These are phyloP conservation scores for Malurus cyaneus DNA, from an alignment of 2,113 vertebrate genomes.

Conservation along the genomic window DNA sequence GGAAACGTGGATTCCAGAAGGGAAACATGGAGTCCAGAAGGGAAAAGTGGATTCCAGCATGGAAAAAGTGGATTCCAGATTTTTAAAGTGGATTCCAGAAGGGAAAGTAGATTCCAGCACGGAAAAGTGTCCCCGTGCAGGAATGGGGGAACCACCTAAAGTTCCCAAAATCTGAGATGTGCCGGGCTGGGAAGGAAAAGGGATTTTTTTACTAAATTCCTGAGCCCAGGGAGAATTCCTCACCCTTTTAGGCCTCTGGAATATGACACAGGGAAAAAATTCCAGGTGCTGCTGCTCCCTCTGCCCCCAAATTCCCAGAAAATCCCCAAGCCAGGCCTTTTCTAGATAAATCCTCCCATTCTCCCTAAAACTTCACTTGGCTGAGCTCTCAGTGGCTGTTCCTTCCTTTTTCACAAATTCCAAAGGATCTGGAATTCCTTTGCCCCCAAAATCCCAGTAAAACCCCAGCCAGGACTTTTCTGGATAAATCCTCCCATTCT, in stretches of 20 bases:
- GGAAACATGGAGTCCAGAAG: too few relatives aligned
- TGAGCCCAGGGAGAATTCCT: fast-evolving
- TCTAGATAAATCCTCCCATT: not conserved
- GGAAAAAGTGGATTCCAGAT: not conserved
- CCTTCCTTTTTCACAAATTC: not conserved
- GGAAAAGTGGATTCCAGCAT: too few relatives aligned
- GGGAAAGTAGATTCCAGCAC: not conserved
- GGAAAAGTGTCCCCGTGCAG: not conserved
- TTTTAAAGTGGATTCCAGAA: not conserved
- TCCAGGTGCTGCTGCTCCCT: not conserved
- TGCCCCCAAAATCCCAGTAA: not conserved
- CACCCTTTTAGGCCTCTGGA: not conserved
- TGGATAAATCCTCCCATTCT: not conserved
- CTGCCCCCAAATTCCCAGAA: fast-evolving
- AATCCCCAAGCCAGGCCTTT: not conserved
- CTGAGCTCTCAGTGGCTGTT: not conserved
- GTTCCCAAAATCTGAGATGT: fast-evolving
- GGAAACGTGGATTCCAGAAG: too few relatives aligned
- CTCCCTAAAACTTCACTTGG: not conserved
- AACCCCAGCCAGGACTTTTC: too few relatives aligned
- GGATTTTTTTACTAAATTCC: not conserved
- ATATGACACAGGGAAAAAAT: fast-evolving
- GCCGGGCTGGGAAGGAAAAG: fast-evolving
- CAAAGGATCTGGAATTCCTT: not conserved
- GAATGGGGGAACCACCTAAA: fast-evolving